Evolutionary conservation across 2,888 invertebrate genomes (phyloP).

Genomic region (Andrena marginata): DNA sequence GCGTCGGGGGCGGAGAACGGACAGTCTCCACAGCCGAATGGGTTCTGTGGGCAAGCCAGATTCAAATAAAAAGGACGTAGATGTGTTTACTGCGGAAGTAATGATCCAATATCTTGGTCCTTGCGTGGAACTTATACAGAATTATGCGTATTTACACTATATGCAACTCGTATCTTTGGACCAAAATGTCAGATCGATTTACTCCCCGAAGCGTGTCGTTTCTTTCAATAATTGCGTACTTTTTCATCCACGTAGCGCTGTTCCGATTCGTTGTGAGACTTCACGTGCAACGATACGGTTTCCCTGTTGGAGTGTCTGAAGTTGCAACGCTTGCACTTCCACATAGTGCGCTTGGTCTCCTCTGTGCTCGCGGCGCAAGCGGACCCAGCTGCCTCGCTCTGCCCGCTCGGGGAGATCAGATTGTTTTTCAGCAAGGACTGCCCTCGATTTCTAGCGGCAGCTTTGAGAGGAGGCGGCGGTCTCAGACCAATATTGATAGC

Average conservation of each 20-base stretch:
- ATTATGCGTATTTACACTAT: no score
- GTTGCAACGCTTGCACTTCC: conserved; percentile 96
- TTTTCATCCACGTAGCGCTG: conserved; percentile 54
- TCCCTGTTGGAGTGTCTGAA: conserved; percentile 90
- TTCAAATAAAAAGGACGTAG: not conserved
- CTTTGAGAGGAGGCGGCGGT: conserved; percentile 87
- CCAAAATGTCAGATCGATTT: no score
- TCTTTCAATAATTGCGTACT: conserved; percentile 23
- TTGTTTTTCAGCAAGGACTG: conserved; percentile 78
- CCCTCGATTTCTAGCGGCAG: conserved; percentile 84
- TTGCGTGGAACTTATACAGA: no score
- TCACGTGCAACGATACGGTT: conserved; percentile 89
- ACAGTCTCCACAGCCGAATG: conserved; percentile 88
- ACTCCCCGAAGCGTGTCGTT: no score
- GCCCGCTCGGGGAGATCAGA: conserved; percentile 55
- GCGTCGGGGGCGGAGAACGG: conserved; percentile 89
- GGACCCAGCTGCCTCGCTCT: conserved; percentile 55
- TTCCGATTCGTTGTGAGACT: conserved; percentile 87
- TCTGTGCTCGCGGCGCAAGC: conserved; percentile 74
- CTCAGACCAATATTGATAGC: conserved; percentile 75
- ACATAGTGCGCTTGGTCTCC: conserved; percentile 90
- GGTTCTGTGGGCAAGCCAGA: conserved; percentile 64
- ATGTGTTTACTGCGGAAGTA: no score
- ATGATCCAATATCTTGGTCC: no score
- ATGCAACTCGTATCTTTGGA: no score